Evolutionary conservation across 2,888 invertebrate species (phyloP).

Genomic region (Oxystoma pomonae): DNA sequence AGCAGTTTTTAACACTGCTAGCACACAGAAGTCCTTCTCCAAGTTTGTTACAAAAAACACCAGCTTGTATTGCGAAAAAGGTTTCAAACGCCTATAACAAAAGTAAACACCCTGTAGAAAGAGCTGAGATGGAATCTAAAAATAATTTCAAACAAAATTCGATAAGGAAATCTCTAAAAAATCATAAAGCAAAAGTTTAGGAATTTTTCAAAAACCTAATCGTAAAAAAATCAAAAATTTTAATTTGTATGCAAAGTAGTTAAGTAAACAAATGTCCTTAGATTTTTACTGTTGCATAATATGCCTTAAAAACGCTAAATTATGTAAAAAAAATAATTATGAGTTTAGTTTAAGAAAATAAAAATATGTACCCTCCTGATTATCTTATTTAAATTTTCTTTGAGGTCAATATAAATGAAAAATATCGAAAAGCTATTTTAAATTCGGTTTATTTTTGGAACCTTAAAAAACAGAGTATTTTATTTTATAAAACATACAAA

Average conservation of each 20-base stretch:
- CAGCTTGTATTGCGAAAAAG: conserved; percentile 47
- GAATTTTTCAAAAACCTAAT: conserved; percentile 40
- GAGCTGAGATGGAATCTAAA: not conserved
- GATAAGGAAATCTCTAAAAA: conserved; percentile 28
- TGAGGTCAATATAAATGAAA: no score
- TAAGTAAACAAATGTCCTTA: not conserved
- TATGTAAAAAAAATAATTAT: not conserved
- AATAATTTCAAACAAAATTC: conserved; percentile 3
- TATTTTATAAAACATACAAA: no score
- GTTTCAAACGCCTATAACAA: conserved; percentile 43
- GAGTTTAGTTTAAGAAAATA: not conserved
- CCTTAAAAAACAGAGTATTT: no score
- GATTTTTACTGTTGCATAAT: no score
- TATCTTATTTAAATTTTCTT: not conserved
- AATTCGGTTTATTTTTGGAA: no score
- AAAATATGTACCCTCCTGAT: not conserved
- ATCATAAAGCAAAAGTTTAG: no score
- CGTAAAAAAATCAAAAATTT: no score
- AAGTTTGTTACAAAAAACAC: conserved; percentile 47
- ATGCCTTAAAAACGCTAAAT: no score
- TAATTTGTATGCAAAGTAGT: not conserved
- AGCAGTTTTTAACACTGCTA: conserved; percentile 7
- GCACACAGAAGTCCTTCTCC: conserved; percentile 46
- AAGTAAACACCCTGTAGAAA: conserved; percentile 20
- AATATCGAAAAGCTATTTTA: no score